Conservation (phyloP, 64 coral and sea anemone species). For the Montipora efflorescens region DNA sequence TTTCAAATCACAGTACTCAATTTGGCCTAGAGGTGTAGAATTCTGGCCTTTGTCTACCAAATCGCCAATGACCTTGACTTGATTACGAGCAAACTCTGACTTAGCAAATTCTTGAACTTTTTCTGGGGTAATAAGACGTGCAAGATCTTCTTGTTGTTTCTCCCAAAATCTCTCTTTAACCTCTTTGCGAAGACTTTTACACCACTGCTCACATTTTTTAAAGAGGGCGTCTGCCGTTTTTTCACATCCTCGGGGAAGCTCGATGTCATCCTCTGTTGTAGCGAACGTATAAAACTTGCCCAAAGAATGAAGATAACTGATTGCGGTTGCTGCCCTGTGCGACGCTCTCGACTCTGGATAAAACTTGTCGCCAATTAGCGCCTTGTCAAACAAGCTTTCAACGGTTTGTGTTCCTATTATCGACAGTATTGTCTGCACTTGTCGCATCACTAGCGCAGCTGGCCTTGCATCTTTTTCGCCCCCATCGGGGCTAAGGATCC, state of each 20-base stretch:
- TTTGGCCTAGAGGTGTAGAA: not conserved
- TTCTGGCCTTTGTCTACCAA: not conserved
- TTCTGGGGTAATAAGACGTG: slow-evolving; percentile 1
- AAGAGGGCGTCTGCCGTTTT: not conserved
- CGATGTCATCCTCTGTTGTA: slow-evolving; percentile 23
- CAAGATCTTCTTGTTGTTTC: slow-evolving; percentile 17
- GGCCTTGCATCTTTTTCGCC: not conserved
- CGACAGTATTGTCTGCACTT: slow-evolving; percentile 8
- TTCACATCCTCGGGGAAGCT: not conserved
- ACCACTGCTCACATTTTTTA: slow-evolving; percentile 12
- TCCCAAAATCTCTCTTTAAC: slow-evolving; percentile 26
- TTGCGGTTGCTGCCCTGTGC: not conserved
- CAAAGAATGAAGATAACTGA: slow-evolving; percentile 24
- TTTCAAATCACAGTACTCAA: slow-evolving; percentile 1
- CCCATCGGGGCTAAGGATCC: no score
- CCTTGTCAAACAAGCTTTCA: slow-evolving; percentile 38
- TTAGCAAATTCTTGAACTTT: slow-evolving; percentile 28
- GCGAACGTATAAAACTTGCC: slow-evolving; percentile 20
- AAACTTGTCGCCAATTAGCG: not conserved
- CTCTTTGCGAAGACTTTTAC: not conserved
- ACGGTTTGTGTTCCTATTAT: not conserved
- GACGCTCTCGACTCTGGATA: not conserved
- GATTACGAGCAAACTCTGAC: not conserved
- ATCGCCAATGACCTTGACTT: not conserved
- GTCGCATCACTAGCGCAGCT: not conserved